phyloP scores from a whole-genome alignment of 1,140 invertebrate species.

The Sminthurides bifidus region DNA sequence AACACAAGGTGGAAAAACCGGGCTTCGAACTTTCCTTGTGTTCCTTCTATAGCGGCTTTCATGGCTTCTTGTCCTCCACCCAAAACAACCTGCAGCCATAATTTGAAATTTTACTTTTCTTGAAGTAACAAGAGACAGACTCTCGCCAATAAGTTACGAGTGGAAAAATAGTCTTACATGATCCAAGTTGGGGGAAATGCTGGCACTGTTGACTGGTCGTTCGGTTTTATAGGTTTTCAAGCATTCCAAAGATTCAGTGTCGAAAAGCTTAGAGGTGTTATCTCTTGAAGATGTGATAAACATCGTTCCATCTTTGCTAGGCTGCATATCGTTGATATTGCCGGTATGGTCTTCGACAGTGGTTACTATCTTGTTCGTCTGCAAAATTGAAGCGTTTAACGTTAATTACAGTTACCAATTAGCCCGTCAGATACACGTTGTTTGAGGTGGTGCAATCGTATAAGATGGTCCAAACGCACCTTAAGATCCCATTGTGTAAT shows the following conservation, averaged over 20 bases:
- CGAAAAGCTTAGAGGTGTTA: constrained; percentile 85
- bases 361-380: constrained; percentile 68
- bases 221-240: constrained; percentile 94
- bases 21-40: constrained; percentile 95
- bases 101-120: background rate
- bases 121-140: background rate
- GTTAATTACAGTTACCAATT: background rate
- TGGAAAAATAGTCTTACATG: constrained; percentile 52
- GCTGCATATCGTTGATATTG: constrained; percentile 91
- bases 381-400: constrained; percentile 31
- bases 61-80: constrained; percentile 98
- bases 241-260: constrained; percentile 65
- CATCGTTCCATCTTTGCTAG: constrained; percentile 84
- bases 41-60: constrained; percentile 95
- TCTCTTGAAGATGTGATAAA: constrained; percentile 94
- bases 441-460: background rate
- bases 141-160: background rate
- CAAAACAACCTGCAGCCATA: constrained; percentile 57
- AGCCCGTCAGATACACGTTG: background rate
- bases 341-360: constrained; percentile 65
- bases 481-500: constrained; percentile 82
- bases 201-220: constrained; percentile 89
- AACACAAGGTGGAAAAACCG: constrained; percentile 97
- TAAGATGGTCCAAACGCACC: constrained; percentile 40
- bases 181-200: constrained; percentile 83